phyloP scores from a whole-genome alignment of 2,113 vertebrate species.

The Ophthalmolycus amberensis region DNA sequence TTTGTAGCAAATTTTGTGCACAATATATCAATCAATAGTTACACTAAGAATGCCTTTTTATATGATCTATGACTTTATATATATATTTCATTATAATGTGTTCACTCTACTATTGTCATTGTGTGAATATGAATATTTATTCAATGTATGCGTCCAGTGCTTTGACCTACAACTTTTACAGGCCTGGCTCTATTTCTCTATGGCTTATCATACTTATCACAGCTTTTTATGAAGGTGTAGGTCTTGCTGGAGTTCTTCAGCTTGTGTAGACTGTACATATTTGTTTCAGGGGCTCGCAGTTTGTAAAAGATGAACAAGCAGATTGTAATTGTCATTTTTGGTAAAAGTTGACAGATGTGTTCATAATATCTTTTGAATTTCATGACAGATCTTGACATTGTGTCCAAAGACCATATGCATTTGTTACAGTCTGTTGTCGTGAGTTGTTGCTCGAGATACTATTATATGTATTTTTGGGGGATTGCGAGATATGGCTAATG shows the following conservation, averaged over 20 bases:
- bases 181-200: not conserved
- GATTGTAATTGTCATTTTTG: not conserved
- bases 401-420: not conserved
- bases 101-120: not conserved
- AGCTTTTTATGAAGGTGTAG: not conserved
- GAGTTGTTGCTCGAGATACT: not conserved
- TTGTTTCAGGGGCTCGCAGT: not conserved
- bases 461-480: not conserved
- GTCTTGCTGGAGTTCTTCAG: not conserved
- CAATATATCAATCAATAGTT: conserved; percentile 43
- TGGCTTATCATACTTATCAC: not conserved
- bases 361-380: not conserved
- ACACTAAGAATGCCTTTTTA: conserved; percentile 32
- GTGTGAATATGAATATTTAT: conserved; percentile 8
- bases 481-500: not conserved
- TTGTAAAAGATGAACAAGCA: not conserved
- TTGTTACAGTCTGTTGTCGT: not conserved
- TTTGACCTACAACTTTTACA: conserved; percentile 1
- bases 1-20: conserved; percentile 41
- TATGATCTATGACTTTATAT: conserved; percentile 36
- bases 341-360: not conserved
- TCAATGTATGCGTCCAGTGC: not conserved
- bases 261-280: not conserved
- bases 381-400: not conserved
- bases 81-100: conserved; percentile 6